Percentiles rank a stretch among this genome's conserved stretches.
Conservation (phyloP, 2,113 vertebrate species). For the Dicentrarchus labrax region DNA sequence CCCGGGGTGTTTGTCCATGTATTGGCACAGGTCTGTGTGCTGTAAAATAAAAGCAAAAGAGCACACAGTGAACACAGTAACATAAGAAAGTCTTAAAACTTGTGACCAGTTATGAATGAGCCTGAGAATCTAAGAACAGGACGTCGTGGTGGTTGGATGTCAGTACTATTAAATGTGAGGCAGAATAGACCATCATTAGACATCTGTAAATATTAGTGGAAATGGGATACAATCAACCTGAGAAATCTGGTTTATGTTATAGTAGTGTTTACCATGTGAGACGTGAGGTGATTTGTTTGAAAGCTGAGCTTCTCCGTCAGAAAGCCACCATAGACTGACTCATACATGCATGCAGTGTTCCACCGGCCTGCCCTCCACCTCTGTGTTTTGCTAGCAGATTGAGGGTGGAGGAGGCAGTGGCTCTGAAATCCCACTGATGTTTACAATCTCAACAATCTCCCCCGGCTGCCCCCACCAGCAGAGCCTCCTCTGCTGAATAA, state of each 20-base stretch:
- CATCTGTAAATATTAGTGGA: background rate
- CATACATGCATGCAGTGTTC: background rate
- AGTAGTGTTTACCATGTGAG: background rate
- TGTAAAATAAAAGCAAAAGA: conserved; percentile 77
- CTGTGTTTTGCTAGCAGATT: conserved; percentile 39
- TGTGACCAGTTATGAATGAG: background rate
- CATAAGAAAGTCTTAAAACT: background rate
- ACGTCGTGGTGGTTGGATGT: background rate
- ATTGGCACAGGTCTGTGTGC: conserved; percentile 99
- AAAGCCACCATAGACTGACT: background rate
- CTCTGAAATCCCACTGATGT: conserved; percentile 53
- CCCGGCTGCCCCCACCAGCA: conserved; percentile 13
- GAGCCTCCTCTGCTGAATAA: conserved; percentile 72
- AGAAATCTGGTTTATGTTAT: background rate
- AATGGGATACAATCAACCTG: background rate
- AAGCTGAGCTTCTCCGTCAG: conserved; percentile 4
- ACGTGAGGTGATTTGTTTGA: background rate
- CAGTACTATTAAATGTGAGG: background rate
- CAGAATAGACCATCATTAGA: background rate
- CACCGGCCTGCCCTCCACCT: conserved; percentile 22
- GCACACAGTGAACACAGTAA: background rate
- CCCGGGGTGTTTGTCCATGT: conserved; percentile 98
- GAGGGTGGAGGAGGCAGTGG: conserved; percentile 15
- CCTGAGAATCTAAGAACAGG: background rate
- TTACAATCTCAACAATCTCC: conserved; percentile 57